Evolutionary conservation across 2,797 vertebrate species (phyloP).

Genomic region (Phataginus tetradactyla): DNA sequence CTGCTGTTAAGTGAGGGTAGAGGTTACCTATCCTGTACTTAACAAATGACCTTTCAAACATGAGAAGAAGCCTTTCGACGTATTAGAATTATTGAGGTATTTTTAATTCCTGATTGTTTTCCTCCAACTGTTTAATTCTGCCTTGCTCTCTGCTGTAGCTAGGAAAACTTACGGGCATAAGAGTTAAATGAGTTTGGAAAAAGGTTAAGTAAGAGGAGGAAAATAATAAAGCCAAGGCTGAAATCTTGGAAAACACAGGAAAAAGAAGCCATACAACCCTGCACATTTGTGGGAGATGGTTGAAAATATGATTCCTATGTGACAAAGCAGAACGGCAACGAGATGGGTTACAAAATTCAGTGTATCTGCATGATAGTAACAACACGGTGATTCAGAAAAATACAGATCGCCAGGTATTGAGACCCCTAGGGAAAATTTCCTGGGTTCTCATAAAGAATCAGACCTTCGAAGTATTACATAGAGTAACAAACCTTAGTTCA

Average conservation of each 20-base stretch:
- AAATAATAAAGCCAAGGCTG: not conserved
- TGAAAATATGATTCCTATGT: not conserved
- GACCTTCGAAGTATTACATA: not conserved
- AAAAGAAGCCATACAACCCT: not conserved
- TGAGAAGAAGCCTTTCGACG: not conserved
- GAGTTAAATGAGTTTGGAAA: not conserved
- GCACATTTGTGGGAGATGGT: not conserved
- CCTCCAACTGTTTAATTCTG: not conserved
- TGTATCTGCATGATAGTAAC: not conserved
- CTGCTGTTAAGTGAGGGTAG: not conserved
- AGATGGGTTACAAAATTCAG: not conserved
- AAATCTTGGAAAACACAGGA: not conserved
- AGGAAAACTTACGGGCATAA: not conserved
- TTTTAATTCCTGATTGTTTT: constrained; percentile 31
- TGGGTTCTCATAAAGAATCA: not conserved
- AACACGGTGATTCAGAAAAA: not conserved
- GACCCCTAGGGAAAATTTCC: not conserved
- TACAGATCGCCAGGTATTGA: not conserved
- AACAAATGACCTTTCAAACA: not conserved
- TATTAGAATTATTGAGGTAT: not conserved
- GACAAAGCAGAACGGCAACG: not conserved
- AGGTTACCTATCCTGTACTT: not conserved
- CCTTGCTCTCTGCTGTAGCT: not conserved
- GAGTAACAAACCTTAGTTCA: not conserved
- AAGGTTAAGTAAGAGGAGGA: not conserved